Conservation (phyloP, 2,797 vertebrate species). For the Streptopelia turtur region DNA sequence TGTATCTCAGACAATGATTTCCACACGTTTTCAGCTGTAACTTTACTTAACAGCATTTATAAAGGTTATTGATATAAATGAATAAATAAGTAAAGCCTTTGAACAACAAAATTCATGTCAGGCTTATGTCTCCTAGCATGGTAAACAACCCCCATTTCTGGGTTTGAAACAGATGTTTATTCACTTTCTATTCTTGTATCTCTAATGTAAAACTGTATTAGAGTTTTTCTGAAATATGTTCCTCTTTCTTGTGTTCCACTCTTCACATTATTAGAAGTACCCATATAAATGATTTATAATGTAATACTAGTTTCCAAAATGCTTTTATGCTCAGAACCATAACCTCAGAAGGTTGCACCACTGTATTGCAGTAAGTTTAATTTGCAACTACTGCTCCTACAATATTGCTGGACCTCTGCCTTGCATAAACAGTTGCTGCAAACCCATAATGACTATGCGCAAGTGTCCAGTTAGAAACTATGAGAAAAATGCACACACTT, state of each 20-base stretch:
- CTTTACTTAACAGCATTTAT: not conserved
- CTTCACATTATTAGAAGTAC: constrained; percentile 16
- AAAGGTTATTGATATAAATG: not conserved
- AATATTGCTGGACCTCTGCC: not conserved
- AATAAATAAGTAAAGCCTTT: not conserved
- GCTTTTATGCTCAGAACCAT: not conserved
- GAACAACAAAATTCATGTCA: not conserved
- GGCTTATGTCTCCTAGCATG: not conserved
- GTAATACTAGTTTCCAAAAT: not conserved
- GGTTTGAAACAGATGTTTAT: constrained; percentile 4
- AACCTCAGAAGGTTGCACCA: not conserved
- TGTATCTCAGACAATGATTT: not conserved
- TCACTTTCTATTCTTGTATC: constrained; percentile 15
- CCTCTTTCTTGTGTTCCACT: not conserved
- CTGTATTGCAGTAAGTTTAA: not conserved
- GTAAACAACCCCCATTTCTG: not conserved
- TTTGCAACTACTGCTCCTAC: not conserved
- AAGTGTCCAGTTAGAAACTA: not conserved
- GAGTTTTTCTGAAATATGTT: constrained; percentile 27
- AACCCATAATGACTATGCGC: not conserved
- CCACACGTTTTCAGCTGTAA: not conserved
- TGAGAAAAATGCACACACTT: not conserved
- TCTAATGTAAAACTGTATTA: constrained; percentile 28
- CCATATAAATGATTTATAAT: constrained; percentile 46
- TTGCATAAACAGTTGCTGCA: not conserved